Percentiles rank a stretch among this genome's conserved stretches.
These are phyloP conservation scores for Sinocyclocheilus rhinocerous DNA, from an alignment of 2,113 vertebrate species.

Conservation along the genomic window DNA sequence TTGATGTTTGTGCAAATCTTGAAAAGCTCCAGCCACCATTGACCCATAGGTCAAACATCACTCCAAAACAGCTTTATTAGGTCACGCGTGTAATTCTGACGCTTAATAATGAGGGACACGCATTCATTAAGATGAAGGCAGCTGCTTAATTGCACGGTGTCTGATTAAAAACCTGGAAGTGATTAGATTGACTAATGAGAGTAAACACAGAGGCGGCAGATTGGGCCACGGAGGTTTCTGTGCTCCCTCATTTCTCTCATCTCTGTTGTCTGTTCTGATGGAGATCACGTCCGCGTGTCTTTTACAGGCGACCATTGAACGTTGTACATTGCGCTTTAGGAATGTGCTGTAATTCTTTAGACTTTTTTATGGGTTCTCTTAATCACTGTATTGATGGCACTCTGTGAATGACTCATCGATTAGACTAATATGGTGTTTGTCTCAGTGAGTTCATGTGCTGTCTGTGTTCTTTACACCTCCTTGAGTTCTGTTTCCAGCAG, in stretches of 20 bases:
- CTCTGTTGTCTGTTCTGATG: constrained; percentile 3
- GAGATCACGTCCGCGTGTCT: not conserved
- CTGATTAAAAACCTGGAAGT: constrained; percentile 66
- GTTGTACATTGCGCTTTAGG: constrained; percentile 18
- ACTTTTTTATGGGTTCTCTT: constrained; percentile 51
- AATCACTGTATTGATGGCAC: constrained; percentile 36
- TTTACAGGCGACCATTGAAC: not conserved
- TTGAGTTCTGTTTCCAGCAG: not conserved
- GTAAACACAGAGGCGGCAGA: constrained; percentile 20
- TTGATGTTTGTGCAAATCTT: not conserved
- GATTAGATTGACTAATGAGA: constrained; percentile 57
- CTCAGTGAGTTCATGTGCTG: not conserved
- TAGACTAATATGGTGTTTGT: constrained; percentile 13
- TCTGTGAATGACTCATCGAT: constrained; percentile 31
- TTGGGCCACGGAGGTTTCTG: constrained; percentile 13
- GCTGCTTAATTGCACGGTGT: constrained; percentile 60
- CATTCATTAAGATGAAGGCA: constrained; percentile 55
- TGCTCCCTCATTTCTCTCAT: not conserved
- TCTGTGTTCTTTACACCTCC: no score
- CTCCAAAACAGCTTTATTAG: not conserved
- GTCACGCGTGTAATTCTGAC: not conserved
- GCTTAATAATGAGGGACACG: constrained; percentile 16
- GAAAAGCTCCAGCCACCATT: not conserved
- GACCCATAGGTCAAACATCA: constrained; percentile 21
- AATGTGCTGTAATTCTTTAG: constrained; percentile 41